Percentiles rank a stretch among this genome's conserved stretches.
phyloP scores from a whole-genome alignment of 2,113 vertebrate species.

The Rousettus leschenaultii region DNA sequence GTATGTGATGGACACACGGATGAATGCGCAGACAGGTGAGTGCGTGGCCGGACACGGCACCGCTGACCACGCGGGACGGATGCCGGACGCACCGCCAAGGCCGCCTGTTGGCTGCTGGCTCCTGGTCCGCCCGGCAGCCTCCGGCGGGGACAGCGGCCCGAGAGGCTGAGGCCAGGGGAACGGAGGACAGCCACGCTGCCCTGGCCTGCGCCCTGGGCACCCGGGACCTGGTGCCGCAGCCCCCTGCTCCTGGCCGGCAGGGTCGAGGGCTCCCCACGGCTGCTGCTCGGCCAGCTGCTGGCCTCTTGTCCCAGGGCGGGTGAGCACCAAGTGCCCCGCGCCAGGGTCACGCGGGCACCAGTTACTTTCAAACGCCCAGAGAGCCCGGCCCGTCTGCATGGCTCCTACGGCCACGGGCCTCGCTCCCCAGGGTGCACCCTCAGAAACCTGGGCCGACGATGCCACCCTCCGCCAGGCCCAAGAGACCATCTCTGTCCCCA shows the following conservation, averaged over 20 bases:
- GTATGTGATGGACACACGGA: no score
- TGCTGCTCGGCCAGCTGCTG: rapidly evolving
- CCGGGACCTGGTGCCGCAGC: rapidly evolving
- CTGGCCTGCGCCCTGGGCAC: rapidly evolving
- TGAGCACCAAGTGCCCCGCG: no score
- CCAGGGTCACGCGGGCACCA: no score
- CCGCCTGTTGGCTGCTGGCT: not conserved
- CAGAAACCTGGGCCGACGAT: no score
- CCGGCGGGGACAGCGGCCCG: not conserved
- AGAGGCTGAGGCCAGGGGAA: rapidly evolving
- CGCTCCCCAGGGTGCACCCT: no score
- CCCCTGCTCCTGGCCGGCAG: not conserved
- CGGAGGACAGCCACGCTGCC: rapidly evolving
- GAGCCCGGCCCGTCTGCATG: rapidly evolving
- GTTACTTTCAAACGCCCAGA: no score
- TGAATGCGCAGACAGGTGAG: no score
- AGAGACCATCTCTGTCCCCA: not conserved
- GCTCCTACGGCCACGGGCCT: not conserved
- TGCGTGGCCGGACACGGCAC: no score
- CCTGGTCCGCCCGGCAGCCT: no score
- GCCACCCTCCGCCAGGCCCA: no score
- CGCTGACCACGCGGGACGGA: not conserved
- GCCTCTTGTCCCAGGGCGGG: not conserved
- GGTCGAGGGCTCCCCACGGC: not conserved
- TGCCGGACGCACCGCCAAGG: not conserved